These are phyloP conservation scores for Balearica regulorum DNA, from an alignment of 2,797 vertebrate genomes.

Conservation along the genomic window DNA sequence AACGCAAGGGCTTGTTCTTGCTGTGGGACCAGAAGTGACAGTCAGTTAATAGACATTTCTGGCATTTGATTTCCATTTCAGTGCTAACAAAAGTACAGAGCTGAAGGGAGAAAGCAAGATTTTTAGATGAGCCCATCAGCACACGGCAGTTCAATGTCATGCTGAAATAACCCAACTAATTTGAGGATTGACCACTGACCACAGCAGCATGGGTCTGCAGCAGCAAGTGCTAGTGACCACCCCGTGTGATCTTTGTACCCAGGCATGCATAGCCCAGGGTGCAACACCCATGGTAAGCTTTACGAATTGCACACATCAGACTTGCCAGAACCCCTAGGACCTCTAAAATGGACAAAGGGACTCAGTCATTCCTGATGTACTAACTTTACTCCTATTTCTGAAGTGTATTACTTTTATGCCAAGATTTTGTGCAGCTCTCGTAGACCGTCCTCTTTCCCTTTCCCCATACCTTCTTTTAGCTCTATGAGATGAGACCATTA, in stretches of 20 bases:
- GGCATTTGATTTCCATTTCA: not conserved
- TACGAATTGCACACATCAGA: not conserved
- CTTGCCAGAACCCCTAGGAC: not conserved
- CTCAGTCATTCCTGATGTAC: not conserved
- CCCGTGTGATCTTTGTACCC: rapidly evolving
- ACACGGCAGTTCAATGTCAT: not conserved
- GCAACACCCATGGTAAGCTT: not conserved
- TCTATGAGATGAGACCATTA: not conserved
- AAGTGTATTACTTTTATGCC: not conserved
- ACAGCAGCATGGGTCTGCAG: not conserved
- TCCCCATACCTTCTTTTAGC: not conserved
- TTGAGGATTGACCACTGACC: not conserved
- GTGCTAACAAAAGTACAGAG: not conserved
- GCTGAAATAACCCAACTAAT: not conserved
- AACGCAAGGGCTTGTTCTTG: not conserved
- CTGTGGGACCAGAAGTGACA: not conserved
- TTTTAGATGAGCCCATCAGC: not conserved
- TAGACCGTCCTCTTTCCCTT: not conserved
- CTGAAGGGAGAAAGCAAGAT: not conserved
- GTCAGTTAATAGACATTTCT: not conserved
- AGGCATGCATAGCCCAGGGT: not conserved
- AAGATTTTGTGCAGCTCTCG: not conserved
- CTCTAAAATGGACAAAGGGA: not conserved
- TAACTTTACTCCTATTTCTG: not conserved
- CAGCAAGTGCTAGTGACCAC: not conserved